phyloP scores from a whole-genome alignment of 1,140 invertebrate genomes.

The Bombus waltoni region DNA sequence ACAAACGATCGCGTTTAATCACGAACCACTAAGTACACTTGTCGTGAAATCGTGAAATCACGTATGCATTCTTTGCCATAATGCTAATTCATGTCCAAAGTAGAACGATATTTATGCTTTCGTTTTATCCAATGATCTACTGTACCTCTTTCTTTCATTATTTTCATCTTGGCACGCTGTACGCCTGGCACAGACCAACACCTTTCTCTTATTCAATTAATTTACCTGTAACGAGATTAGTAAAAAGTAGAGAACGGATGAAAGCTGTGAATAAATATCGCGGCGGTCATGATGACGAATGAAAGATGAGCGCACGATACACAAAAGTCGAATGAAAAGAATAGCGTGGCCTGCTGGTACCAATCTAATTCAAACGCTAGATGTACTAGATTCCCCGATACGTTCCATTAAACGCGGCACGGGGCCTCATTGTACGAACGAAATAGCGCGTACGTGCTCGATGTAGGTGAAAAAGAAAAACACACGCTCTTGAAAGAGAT shows the following conservation, averaged over 20 bases:
- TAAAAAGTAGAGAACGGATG: neutral
- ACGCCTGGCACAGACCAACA: neutral
- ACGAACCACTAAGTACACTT: too few species aligned
- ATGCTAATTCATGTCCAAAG: conserved; percentile 26
- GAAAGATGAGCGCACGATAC: neutral
- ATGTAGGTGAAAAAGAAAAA: neutral
- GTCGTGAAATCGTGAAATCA: neutral
- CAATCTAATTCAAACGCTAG: neutral
- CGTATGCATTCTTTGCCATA: conserved; percentile 18
- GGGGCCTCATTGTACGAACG: conserved; percentile 8
- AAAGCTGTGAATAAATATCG: neutral
- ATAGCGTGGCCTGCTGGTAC: neutral
- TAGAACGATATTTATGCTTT: neutral
- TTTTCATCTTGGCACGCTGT: neutral
- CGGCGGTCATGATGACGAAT: neutral
- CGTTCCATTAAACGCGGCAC: conserved; percentile 48
- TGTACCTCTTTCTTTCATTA: neutral
- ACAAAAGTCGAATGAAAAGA: neutral
- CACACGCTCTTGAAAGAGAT: conserved; percentile 17
- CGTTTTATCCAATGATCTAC: neutral
- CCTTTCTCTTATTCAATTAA: conserved; percentile 1
- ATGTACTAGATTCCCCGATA: conserved; percentile 46
- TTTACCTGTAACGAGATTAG: neutral
- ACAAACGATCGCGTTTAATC: neutral
- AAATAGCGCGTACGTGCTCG: neutral